phyloP scores from a whole-genome alignment of 2,888 invertebrate genomes.

The Callinectes sapidus region DNA sequence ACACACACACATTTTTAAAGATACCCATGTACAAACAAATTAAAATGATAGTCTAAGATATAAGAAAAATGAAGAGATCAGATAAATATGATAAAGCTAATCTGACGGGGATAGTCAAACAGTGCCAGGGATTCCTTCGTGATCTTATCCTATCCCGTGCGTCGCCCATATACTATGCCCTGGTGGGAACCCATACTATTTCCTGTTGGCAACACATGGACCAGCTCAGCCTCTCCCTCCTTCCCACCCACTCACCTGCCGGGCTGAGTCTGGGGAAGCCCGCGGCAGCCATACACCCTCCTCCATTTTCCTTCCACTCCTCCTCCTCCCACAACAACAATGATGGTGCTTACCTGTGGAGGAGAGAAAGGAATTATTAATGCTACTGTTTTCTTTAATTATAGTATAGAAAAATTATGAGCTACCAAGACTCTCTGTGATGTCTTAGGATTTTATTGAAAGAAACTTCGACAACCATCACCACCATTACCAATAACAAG shows the following conservation, averaged over 20 bases:
- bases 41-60: no score
- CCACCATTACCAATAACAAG: not conserved
- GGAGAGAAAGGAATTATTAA: not conserved
- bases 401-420: not conserved
- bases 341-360: not conserved
- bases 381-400: not conserved
- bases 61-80: no score
- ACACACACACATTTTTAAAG: no score
- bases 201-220: not conserved
- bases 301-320: not conserved
- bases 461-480: not conserved
- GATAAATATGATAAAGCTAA: not conserved
- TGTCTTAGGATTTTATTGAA: not conserved
- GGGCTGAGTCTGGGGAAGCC: not conserved
- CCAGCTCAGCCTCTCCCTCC: not conserved
- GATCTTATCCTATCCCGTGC: not conserved
- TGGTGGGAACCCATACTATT: not conserved
- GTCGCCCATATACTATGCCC: not conserved
- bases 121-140: not conserved
- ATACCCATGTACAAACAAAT: no score
- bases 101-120: not conserved
- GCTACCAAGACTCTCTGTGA: not conserved
- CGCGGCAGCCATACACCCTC: not conserved
- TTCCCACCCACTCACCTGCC: not conserved
- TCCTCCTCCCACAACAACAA: not conserved